Evolutionary conservation across 2,797 vertebrate species (phyloP).

Genomic region (Brachyalestes nurse): DNA sequence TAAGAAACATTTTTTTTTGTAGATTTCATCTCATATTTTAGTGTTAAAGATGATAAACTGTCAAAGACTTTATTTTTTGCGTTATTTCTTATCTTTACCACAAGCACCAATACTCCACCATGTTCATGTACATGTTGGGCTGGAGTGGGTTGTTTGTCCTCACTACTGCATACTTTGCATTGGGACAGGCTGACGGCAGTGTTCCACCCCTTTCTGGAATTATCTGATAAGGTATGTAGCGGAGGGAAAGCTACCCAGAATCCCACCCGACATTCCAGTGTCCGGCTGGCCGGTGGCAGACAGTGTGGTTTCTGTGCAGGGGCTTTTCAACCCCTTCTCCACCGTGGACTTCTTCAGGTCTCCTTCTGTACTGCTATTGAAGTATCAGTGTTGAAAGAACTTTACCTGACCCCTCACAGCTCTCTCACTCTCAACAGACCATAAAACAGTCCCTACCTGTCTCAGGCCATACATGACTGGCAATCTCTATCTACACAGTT

Average conservation of each 20-base stretch:
- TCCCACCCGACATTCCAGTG: conserved; percentile 74
- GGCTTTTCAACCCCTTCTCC: conserved; percentile 58
- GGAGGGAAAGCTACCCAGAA: conserved; percentile 73
- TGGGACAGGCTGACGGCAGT: conserved; percentile 63
- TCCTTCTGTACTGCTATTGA: conserved; percentile 21
- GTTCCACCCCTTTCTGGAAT: conserved; percentile 68
- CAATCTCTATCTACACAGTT: not conserved
- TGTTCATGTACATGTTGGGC: conserved; percentile 25
- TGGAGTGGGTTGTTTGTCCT: conserved; percentile 38
- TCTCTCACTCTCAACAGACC: conserved; percentile 8
- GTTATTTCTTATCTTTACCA: not conserved
- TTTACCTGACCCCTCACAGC: conserved; percentile 37
- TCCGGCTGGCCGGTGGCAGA: conserved; percentile 65
- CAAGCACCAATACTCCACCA: not conserved
- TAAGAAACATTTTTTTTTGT: too few species aligned
- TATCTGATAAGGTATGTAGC: conserved; percentile 71
- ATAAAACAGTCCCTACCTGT: conserved; percentile 19
- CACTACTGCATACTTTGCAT: conserved; percentile 57
- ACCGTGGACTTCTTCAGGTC: conserved; percentile 13
- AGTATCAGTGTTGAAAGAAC: conserved; percentile 42
- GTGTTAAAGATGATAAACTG: not conserved
- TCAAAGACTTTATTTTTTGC: not conserved
- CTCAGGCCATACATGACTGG: not conserved
- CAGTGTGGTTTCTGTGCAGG: conserved; percentile 74
- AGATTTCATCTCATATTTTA: not conserved